Conservation (phyloP, 1,140 invertebrate species). For the Aphelinus certus region DNA sequence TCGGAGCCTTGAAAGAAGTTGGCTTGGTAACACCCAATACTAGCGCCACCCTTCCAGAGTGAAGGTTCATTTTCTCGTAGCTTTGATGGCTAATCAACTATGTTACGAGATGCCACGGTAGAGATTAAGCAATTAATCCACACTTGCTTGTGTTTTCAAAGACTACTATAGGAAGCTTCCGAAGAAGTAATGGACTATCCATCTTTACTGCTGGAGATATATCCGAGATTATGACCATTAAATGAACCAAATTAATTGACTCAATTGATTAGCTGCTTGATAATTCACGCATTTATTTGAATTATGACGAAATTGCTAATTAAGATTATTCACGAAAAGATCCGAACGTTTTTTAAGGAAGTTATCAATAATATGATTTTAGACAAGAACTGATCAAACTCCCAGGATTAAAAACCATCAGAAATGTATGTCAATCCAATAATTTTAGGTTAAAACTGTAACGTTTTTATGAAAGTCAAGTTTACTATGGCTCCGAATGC, state of each 20-base stretch:
- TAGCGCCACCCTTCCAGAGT: not conserved
- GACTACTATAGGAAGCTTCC: not conserved
- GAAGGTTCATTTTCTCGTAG: not conserved
- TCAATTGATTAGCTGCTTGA: too few relatives aligned
- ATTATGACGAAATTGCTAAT: too few relatives aligned
- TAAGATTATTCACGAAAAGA: too few relatives aligned
- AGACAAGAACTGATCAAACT: too few relatives aligned
- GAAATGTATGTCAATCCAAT: too few relatives aligned
- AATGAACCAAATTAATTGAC: not conserved
- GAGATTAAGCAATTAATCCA: slow-evolving; percentile 21
- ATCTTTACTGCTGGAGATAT: not conserved
- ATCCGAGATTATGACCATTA: not conserved
- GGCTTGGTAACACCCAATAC: slow-evolving; percentile 53
- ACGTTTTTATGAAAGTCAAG: too few relatives aligned
- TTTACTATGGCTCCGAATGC: too few relatives aligned
- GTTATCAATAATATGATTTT: too few relatives aligned
- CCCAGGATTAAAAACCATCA: too few relatives aligned
- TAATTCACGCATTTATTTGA: too few relatives aligned
- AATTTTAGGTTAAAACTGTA: too few relatives aligned
- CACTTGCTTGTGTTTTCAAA: slow-evolving; percentile 2
- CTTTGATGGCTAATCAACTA: slow-evolving; percentile 30
- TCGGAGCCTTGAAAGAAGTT: slow-evolving; percentile 41
- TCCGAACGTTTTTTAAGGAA: too few relatives aligned
- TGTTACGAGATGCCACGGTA: not conserved
- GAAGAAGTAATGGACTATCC: not conserved